These are phyloP conservation scores for Eubasilissa splendida DNA, from an alignment of 2,888 invertebrate genomes.

Conservation along the genomic window DNA sequence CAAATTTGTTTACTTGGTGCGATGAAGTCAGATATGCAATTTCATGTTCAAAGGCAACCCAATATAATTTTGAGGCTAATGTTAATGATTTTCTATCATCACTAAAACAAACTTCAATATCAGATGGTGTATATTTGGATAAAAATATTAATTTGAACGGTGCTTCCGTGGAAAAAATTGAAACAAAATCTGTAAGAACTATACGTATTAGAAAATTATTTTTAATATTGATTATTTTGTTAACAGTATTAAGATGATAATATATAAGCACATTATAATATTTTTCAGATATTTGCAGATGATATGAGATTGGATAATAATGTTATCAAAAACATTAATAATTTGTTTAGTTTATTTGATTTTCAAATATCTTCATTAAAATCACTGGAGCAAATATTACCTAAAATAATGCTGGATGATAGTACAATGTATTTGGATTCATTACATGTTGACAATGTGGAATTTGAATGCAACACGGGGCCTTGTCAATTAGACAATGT, in stretches of 20 bases:
- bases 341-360: conserved; percentile 45
- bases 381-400: conserved; percentile 47
- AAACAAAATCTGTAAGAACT: conserved; percentile 46
- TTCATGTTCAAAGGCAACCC: conserved; percentile 33
- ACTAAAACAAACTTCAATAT: conserved; percentile 35
- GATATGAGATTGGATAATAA: conserved; percentile 47
- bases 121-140: conserved; percentile 27
- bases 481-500: conserved; percentile 60
- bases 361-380: conserved; percentile 49
- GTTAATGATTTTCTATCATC: conserved; percentile 28
- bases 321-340: conserved; percentile 52
- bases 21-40: conserved; percentile 45
- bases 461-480: conserved; percentile 43
- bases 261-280: neutral
- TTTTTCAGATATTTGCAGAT: conserved; percentile 50
- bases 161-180: conserved; percentile 39
- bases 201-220: neutral
- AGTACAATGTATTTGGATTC: conserved; percentile 35
- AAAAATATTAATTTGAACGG: conserved; percentile 40
- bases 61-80: conserved; percentile 16
- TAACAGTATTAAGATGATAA: neutral
- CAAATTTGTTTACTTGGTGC: conserved; percentile 47
- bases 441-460: conserved; percentile 47
- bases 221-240: neutral
- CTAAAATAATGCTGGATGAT: conserved; percentile 38